These are phyloP conservation scores for Acleris literana DNA, from an alignment of 2,888 invertebrate species.

Conservation along the genomic window DNA sequence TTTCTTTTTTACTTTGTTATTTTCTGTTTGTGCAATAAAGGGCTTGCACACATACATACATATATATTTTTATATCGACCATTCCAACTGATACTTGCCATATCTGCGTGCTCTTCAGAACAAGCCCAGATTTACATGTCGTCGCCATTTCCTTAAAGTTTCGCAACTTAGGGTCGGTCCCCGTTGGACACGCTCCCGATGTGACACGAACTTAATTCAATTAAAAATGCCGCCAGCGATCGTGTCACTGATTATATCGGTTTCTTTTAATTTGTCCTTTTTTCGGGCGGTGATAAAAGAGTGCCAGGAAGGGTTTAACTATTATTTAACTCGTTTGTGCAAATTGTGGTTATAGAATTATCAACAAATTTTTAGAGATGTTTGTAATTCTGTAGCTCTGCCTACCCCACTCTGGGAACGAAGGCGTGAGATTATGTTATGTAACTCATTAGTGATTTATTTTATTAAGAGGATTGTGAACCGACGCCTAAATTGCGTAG, in stretches of 20 bases:
- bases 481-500: too few species aligned
- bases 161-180: slow-evolving; percentile 18
- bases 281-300: not conserved
- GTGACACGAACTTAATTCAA: slow-evolving; percentile 6
- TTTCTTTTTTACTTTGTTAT: too few species aligned
- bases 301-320: not conserved
- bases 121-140: slow-evolving; percentile 16
- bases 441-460: not conserved
- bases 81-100: not conserved
- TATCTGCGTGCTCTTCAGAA: not conserved
- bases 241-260: not conserved
- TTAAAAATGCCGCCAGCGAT: not conserved
- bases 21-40: too few species aligned
- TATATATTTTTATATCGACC: too few species aligned
- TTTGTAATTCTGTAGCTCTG: too few species aligned
- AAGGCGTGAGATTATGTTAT: too few species aligned
- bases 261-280: not conserved
- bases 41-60: too few species aligned
- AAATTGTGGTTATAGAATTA: too few species aligned
- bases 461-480: too few species aligned
- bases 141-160: slow-evolving; percentile 11
- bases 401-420: too few species aligned
- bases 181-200: slow-evolving; percentile 5
- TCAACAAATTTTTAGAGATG: too few species aligned
- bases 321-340: not conserved